A percentile compares a stretch with the other conserved stretches of the same genome.
Conservation (phyloP, 2,113 vertebrate species). For the Edolisoma coerulescens region DNA sequence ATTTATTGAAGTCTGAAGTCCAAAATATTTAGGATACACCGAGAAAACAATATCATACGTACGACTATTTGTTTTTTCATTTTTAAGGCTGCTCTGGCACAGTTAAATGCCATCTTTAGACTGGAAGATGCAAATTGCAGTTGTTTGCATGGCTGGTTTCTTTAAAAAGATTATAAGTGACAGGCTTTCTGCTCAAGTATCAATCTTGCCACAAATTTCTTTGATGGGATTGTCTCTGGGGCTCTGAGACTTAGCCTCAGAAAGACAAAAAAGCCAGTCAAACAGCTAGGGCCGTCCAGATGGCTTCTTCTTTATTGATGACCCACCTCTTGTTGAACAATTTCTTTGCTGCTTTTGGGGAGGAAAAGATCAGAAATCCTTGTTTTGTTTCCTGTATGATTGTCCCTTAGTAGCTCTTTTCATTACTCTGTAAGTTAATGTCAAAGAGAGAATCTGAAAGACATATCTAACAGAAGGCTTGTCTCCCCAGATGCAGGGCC, state of each 20-base stretch:
- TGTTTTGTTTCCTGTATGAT: neutral
- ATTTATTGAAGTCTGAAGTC: neutral
- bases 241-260: neutral
- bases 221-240: neutral
- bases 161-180: neutral
- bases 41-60: neutral
- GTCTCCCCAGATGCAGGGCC: neutral
- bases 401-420: neutral
- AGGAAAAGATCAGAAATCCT: neutral
- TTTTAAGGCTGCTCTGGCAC: neutral
- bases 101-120: neutral
- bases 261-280: neutral
- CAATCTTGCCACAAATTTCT: neutral
- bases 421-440: neutral
- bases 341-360: neutral
- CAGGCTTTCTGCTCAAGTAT: neutral
- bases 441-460: neutral
- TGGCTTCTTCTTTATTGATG: slow-evolving; percentile 25
- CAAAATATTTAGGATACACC: neutral
- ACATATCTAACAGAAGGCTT: neutral
- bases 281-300: neutral
- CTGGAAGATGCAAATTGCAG: neutral
- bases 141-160: neutral
- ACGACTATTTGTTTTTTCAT: neutral
- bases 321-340: neutral